These are phyloP conservation scores for Scopus umbretta DNA, from an alignment of 2,113 vertebrate genomes.

Conservation along the genomic window DNA sequence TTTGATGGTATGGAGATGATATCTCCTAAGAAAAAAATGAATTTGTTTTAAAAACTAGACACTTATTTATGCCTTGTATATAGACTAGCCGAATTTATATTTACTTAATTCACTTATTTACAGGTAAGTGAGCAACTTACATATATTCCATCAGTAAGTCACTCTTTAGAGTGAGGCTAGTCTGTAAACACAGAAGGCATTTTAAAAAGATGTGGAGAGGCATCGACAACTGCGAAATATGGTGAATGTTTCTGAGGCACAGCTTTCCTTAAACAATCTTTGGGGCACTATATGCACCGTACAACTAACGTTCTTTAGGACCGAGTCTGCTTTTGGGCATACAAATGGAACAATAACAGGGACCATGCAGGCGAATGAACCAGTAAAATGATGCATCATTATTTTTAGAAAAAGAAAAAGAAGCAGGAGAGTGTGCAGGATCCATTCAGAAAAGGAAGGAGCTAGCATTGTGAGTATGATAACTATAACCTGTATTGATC, in stretches of 20 bases:
- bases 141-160: not conserved
- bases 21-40: not conserved
- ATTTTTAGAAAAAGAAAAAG: not conserved
- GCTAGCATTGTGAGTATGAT: not conserved
- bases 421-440: not conserved
- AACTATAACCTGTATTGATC: not conserved
- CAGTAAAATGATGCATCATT: not conserved
- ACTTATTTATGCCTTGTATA: not conserved
- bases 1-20: not conserved
- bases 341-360: not conserved
- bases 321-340: not conserved
- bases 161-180: not conserved
- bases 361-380: not conserved
- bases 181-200: not conserved
- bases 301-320: not conserved
- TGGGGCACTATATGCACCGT: no score
- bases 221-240: not conserved
- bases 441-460: not conserved
- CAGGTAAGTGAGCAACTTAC: not conserved
- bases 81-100: not conserved
- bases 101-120: no score
- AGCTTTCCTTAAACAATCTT: not conserved
- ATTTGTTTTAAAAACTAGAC: not conserved
- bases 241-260: rapidly evolving
- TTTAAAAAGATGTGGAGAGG: not conserved